Base-by-base conservation (phyloP, 1,140 invertebrate genomes). In the Agrilus planipennis region DNA sequence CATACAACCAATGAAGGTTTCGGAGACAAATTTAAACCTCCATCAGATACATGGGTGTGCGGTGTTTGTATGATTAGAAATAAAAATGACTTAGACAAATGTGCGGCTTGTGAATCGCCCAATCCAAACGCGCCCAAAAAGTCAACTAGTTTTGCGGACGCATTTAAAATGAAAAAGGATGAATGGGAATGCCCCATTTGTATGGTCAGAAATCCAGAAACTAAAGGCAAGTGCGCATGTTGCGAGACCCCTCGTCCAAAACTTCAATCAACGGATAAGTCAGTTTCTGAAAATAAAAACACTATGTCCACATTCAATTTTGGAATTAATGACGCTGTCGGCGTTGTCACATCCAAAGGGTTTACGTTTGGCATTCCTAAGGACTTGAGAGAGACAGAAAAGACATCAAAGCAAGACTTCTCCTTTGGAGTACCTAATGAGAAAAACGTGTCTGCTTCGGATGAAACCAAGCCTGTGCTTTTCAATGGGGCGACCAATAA, bases 1-100 rank as follows among this genome's bases (percentile, higher is more conserved):
- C 42, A 42, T 17, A 3, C 3, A 12, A 3, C 16, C 19, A 29
- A 3, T n/a, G n/a, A 12, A 4, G 31, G 64, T 35, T 50, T 22
- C 61, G 39, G 42, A 55, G 45, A 49, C 6, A 50, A 62, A 39
- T 61, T 61, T 28, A 55, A 60, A 42, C 44, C 53, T 12, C 30
- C 50, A 0, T 35, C 32, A 6, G 44, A 60, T 67, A 55, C 61
- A 37, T 83, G 80, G 79, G 73, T 77, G 40, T 84, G 81, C 62
- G 50, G 60, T 7, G 64, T 62, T 28, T 84, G 81, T 60, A 69
- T 75, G 64, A 64, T 82, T 2, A 61, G 64, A 34, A 85, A 85
- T 59, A 71, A 76, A 28, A 51, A 61, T 12, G 61, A 62, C 7
- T 60, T 61, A 12, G 47, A 45, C 2, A 78, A 72, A 43, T 85